phyloP scores from a whole-genome alignment of 1,140 invertebrate species.

The Neotoxoptera formosana region DNA sequence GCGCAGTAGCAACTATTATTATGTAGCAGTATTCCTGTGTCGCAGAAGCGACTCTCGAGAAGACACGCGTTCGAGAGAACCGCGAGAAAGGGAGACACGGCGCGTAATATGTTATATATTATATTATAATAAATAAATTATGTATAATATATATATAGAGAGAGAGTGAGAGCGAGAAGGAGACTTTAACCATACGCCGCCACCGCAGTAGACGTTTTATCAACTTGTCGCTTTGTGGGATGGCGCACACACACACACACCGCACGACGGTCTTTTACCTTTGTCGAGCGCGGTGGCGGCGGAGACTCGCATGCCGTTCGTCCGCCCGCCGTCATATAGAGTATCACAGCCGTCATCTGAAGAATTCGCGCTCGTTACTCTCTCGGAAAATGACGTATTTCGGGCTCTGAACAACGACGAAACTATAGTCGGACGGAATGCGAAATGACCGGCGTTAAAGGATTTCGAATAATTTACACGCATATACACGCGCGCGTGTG shows the following conservation, averaged over 20 bases:
- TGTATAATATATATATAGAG: neutral
- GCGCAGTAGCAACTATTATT: neutral
- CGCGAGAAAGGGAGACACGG: neutral
- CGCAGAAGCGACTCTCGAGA: neutral
- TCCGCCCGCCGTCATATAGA: neutral
- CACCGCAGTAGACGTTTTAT: neutral
- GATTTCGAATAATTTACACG: conserved; percentile 23
- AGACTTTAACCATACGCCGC: neutral
- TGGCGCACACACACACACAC: no score
- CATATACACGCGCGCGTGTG: no score
- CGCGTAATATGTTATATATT: neutral
- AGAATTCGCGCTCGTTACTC: conserved; percentile 48
- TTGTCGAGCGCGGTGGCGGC: neutral
- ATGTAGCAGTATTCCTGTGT: neutral
- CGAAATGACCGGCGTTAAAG: conserved; percentile 32
- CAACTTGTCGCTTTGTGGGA: conserved; percentile 23
- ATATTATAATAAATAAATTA: neutral
- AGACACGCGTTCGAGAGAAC: neutral
- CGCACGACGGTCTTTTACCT: conserved; percentile 17
- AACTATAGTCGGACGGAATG: conserved; percentile 10
- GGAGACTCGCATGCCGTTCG: neutral
- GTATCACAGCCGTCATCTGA: conserved; percentile 5
- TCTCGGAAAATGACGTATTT: conserved; percentile 33
- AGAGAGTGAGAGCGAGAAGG: neutral
- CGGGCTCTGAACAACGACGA: conserved; percentile 14